Percentiles rank a stretch among this genome's conserved stretches.
Evolutionary conservation across 1,140 invertebrate species (phyloP).

Genomic region (Thaumatotibia leucotreta): DNA sequence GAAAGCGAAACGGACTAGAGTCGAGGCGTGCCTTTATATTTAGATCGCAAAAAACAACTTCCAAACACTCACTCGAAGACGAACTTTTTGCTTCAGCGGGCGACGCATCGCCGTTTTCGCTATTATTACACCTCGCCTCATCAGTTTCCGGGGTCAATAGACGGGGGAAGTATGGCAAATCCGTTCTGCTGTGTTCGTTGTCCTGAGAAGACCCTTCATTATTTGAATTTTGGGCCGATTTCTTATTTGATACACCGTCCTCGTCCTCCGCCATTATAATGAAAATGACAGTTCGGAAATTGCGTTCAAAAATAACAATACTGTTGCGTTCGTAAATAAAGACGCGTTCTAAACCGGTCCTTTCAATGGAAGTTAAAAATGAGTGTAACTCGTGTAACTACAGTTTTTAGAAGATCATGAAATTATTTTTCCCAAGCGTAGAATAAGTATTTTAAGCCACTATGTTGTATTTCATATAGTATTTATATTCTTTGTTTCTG

Average conservation of each 20-base stretch:
- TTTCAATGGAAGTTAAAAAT: too few species aligned
- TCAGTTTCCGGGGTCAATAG: slow-evolving; percentile 61
- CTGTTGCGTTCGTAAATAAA: slow-evolving; percentile 18
- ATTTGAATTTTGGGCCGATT: slow-evolving; percentile 67
- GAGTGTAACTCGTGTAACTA: too few species aligned
- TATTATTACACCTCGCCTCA: slow-evolving; percentile 64
- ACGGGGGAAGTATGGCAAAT: slow-evolving; percentile 24
- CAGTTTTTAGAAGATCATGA: too few species aligned
- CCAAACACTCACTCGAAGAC: slow-evolving; percentile 63
- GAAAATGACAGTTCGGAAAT: slow-evolving; percentile 51
- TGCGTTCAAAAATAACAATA: slow-evolving; percentile 26
- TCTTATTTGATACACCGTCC: slow-evolving; percentile 72
- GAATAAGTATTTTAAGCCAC: too few species aligned
- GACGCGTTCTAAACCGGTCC: too few species aligned
- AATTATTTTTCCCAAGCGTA: too few species aligned
- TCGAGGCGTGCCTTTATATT: slow-evolving; percentile 55
- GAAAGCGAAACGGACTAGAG: slow-evolving; percentile 45
- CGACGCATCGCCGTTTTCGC: slow-evolving; percentile 53
- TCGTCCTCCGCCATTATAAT: slow-evolving; percentile 75
- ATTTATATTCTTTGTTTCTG: too few species aligned
- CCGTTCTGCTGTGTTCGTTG: slow-evolving; percentile 56
- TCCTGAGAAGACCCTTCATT: slow-evolving; percentile 49
- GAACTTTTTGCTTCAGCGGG: slow-evolving; percentile 55
- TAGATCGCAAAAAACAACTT: slow-evolving; percentile 67
- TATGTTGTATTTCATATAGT: too few species aligned